Evolutionary conservation across 2,888 invertebrate genomes (phyloP).

Genomic region (Cheilosia variabilis): DNA sequence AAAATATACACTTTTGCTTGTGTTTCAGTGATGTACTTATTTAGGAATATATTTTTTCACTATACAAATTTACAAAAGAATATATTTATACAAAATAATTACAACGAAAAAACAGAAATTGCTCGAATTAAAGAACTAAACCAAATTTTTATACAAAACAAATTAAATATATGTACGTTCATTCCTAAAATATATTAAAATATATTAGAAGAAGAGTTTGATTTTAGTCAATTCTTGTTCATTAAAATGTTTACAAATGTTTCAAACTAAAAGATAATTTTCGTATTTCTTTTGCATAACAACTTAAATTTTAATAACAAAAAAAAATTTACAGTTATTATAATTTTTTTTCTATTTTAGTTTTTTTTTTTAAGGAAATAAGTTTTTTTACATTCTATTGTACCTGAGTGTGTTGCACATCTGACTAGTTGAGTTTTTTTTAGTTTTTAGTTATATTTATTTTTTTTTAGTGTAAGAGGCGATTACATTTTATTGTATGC

Average conservation of each 20-base stretch:
- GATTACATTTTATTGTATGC: constrained; percentile 41
- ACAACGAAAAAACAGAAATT: constrained; percentile 44
- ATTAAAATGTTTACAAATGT: constrained; percentile 18
- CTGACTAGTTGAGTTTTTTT: constrained; percentile 78
- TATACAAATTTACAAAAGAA: constrained; percentile 59
- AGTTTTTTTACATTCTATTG: constrained; percentile 76
- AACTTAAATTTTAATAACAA: constrained; percentile 55
- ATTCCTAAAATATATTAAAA: constrained; percentile 3
- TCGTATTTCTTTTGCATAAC: constrained; percentile 59
- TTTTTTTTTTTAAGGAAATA: constrained; percentile 36
- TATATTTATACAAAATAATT: constrained; percentile 43
- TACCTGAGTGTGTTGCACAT: constrained; percentile 79
- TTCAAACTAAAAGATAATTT: constrained; percentile 27
- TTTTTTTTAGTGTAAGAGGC: constrained; percentile 56
- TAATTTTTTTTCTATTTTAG: constrained; percentile 32
- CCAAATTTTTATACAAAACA: constrained; percentile 49
- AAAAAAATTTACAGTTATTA: constrained; percentile 60
- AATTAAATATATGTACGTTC: constrained; percentile 17
- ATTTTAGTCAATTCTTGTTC: constrained; percentile 1
- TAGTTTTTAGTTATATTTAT: constrained; percentile 63
- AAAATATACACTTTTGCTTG: constrained; percentile 42
- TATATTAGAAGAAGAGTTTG: constrained; percentile 21
- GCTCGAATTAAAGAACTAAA: constrained; percentile 31
- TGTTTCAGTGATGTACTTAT: constrained; percentile 28
- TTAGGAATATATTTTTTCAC: constrained; percentile 38